Evolutionary conservation across 1,140 invertebrate species (phyloP).

Genomic region (Lasioglossum albipes): DNA sequence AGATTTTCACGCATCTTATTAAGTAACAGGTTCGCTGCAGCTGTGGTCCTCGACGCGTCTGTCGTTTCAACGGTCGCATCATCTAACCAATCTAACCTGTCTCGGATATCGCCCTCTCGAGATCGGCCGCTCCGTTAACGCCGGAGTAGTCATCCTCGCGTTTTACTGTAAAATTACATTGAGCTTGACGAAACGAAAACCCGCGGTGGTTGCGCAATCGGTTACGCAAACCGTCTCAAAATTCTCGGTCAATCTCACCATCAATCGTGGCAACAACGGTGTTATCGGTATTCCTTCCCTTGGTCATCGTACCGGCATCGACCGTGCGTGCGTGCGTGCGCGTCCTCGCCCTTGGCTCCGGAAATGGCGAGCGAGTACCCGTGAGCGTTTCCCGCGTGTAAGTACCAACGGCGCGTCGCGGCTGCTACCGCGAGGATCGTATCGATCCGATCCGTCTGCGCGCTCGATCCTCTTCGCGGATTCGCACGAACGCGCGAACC

Average conservation of each 20-base stretch:
- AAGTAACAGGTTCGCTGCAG: too few relatives aligned
- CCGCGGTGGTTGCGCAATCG: slow-evolving; percentile 10
- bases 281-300: slow-evolving; percentile 39
- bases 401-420: too few relatives aligned
- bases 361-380: not conserved
- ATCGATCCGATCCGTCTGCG: too few relatives aligned
- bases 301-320: slow-evolving; percentile 36
- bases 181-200: not conserved
- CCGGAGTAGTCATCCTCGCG: slow-evolving; percentile 40
- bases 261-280: slow-evolving; percentile 58
- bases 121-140: slow-evolving; percentile 60
- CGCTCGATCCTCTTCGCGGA: too few relatives aligned
- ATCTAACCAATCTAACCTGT: slow-evolving; percentile 66
- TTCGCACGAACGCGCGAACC: too few relatives aligned
- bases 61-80: too few relatives aligned
- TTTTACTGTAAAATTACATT: slow-evolving; percentile 49
- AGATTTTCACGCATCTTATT: too few relatives aligned
- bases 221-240: slow-evolving; percentile 7
- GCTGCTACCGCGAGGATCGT: too few relatives aligned
- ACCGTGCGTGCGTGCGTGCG: not conserved
- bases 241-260: slow-evolving; percentile 54
- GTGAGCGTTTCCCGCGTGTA: not conserved
- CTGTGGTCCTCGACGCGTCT: too few relatives aligned
- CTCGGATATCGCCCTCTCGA: slow-evolving; percentile 67
- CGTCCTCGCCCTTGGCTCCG: not conserved